Conservation (phyloP, 2,113 vertebrate genomes). For the Probosciger aterrimus region DNA sequence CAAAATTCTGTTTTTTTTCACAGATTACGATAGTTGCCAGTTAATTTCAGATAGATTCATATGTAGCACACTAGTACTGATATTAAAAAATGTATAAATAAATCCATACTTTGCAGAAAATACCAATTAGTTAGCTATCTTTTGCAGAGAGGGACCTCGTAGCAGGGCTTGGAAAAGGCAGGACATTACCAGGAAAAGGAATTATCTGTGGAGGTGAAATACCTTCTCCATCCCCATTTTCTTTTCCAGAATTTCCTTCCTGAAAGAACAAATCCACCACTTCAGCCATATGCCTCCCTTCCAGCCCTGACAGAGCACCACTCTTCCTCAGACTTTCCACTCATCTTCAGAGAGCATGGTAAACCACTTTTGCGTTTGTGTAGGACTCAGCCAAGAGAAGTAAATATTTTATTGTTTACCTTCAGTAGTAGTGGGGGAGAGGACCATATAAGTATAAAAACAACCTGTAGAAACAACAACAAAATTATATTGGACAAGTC, state of each 20-base stretch:
- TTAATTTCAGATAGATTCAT: background rate
- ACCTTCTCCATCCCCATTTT: background rate
- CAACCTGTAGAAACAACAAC: background rate
- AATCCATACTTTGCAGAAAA: background rate
- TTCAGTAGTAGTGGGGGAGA: accelerated
- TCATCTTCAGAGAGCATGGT: conserved; percentile 72
- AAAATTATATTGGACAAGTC: background rate
- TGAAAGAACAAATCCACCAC: conserved; percentile 45
- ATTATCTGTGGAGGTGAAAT: background rate
- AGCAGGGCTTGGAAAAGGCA: background rate
- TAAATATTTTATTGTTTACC: background rate
- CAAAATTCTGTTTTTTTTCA: background rate
- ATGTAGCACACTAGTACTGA: background rate
- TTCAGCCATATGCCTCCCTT: conserved; percentile 73
- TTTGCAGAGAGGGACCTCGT: background rate
- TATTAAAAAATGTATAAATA: background rate
- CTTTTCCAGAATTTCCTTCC: conserved; percentile 44
- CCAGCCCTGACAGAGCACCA: background rate
- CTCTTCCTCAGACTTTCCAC: conserved; percentile 57
- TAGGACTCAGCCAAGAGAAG: conserved; percentile 33
- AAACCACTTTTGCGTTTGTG: conserved; percentile 72
- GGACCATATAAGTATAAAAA: background rate
- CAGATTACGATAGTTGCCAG: background rate
- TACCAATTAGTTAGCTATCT: background rate
- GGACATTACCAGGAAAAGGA: background rate